Evolutionary conservation across 2,888 invertebrate species (phyloP).

Genomic region (Rhimphoctona megacephalus): DNA sequence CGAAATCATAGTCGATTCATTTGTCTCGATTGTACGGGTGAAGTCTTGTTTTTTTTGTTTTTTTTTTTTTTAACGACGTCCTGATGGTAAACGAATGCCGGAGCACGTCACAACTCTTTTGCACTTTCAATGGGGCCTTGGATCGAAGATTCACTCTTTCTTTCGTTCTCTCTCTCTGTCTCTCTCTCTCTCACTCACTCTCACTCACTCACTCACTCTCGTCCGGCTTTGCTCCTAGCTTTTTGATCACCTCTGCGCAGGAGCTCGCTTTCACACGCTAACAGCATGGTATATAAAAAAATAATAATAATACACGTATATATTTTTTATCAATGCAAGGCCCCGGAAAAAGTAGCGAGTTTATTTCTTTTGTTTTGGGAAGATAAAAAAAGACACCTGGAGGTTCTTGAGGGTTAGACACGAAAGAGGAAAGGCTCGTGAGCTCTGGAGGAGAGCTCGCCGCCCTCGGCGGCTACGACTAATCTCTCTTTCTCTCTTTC

Average conservation of each 20-base stretch:
- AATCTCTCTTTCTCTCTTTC: conserved; percentile 56
- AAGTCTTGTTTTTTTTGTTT: background rate
- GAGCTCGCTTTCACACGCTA: conserved; percentile 30
- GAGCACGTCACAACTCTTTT: conserved; percentile 13
- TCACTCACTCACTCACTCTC: conserved; percentile 34
- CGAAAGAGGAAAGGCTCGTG: conserved; percentile 10
- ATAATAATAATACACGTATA: background rate
- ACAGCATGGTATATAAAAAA: background rate
- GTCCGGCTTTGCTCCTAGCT: background rate
- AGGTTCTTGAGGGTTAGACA: conserved; percentile 55
- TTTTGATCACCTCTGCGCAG: conserved; percentile 22
- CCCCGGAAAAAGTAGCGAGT: conserved; percentile 21
- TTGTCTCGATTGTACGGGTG: conserved; percentile 14
- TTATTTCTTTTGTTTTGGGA: conserved; percentile 10
- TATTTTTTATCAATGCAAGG: background rate
- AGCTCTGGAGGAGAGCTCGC: conserved; percentile 66
- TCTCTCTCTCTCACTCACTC: background rate
- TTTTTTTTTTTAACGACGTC: background rate
- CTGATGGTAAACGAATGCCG: background rate
- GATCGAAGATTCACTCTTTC: conserved; percentile 39
- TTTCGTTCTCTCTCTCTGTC: conserved; percentile 29
- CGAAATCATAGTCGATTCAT: background rate
- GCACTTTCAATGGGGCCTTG: conserved; percentile 6
- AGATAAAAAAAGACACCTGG: conserved; percentile 29
- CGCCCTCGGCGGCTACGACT: conserved; percentile 67